phyloP scores from a whole-genome alignment of 2,113 vertebrate genomes.

The Heliornis fulica region DNA sequence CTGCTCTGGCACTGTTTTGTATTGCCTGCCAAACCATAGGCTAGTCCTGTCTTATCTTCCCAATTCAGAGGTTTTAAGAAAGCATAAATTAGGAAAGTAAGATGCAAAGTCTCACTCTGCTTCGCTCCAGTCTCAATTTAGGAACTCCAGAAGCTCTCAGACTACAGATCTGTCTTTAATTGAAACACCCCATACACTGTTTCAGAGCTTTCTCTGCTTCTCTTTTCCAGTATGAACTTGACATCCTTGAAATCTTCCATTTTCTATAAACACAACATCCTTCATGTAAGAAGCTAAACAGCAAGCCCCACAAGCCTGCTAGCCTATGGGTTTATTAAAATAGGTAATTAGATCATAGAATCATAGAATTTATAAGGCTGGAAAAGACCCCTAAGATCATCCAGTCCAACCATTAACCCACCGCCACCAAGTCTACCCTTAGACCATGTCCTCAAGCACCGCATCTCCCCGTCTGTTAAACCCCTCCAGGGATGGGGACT shows the following conservation, averaged over 20 bases:
- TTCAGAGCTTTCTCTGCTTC: neutral
- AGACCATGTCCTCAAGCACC: too few species aligned
- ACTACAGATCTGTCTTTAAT: neutral
- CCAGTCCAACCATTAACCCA: too few species aligned
- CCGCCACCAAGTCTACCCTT: too few species aligned
- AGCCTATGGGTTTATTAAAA: neutral
- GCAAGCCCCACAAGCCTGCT: fast-evolving
- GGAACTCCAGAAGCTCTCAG: neutral
- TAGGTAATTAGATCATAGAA: neutral
- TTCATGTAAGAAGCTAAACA: neutral
- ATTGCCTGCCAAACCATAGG: neutral
- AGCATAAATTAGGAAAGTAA: neutral
- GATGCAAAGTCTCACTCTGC: neutral
- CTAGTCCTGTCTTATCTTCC: neutral
- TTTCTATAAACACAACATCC: neutral
- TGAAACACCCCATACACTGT: fast-evolving
- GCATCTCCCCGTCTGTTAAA: too few species aligned
- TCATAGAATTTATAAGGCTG: too few species aligned
- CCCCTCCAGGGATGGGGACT: too few species aligned
- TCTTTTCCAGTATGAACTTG: fast-evolving
- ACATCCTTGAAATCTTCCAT: neutral
- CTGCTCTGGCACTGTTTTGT: neutral
- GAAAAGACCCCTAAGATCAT: too few species aligned
- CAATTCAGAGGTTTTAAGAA: neutral
- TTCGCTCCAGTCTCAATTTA: neutral